Evolutionary conservation across 2,888 invertebrate genomes (phyloP), one percentile per base, ranked within the genome.

Genomic region (Fragum sueziense): DNA sequence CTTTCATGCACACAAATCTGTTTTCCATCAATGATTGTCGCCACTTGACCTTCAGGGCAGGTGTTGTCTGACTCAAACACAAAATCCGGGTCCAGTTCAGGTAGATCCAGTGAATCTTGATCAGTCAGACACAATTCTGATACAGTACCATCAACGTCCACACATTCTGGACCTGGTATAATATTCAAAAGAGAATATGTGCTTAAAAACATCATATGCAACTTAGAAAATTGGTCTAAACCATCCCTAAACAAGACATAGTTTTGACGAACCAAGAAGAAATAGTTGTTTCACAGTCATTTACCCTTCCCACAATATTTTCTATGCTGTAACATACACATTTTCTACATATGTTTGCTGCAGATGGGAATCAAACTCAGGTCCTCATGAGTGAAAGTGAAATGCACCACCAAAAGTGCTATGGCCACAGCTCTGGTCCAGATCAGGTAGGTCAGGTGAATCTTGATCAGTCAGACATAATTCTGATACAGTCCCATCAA

Each of bases 91-190:
- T 62, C 33, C 33, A 65, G 65, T 22, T 41, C 65, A 65, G 31
- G 37, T 27, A 34, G 41, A n/a, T 65, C 41, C 25, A 22, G 65
- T 6, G 29, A 25, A 11, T 65, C 20, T 25, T 41, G 65, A 27
- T 65, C 65, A 65, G 41, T 41, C 11, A 34, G 9, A 65, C 65
- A 65, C 9, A 37, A 27, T 41, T 33, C n/a, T 1, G 65, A 65
- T 27, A 52, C 1, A 33, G 1, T 54, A 9, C 54, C 70, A 54
- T 54, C 34, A 17, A 34, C 52, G 6, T 54, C 33, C 34, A 17
- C 2, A 34, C 70, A 70, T 22, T 57, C 70, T 34, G 70, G 70
- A 14, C 22, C 70, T 70, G 11, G 31, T 52, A 52, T 29, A 61
- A 31, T 54, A 6, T n/a, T 25, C 41, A 41, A 41, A 41, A 9